phyloP scores from a whole-genome alignment of 2,797 vertebrate genomes.

The Loris lydekkerianus region DNA sequence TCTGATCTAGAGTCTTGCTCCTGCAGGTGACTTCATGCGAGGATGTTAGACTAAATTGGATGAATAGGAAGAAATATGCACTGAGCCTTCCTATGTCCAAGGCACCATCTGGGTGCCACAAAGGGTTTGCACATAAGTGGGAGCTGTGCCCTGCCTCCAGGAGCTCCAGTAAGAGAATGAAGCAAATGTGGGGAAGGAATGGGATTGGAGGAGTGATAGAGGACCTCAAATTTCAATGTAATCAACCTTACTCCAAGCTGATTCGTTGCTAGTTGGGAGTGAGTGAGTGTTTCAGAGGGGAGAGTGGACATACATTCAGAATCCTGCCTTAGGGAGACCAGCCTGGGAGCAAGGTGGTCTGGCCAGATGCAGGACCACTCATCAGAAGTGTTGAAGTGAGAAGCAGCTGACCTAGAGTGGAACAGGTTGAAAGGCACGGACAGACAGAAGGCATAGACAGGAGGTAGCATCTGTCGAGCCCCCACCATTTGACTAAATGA shows the following conservation, averaged over 20 bases:
- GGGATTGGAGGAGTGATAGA: neutral
- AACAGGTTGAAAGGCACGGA: neutral
- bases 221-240: neutral
- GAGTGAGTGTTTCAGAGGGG: neutral
- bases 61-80: neutral
- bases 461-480: fast-evolving
- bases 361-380: neutral
- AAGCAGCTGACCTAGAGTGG: neutral
- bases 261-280: neutral
- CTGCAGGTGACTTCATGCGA: neutral
- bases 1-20: neutral
- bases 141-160: neutral
- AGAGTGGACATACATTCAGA: neutral
- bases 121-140: neutral
- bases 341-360: neutral
- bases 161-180: neutral
- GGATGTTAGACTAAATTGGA: neutral
- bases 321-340: neutral
- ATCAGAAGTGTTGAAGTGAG: neutral
- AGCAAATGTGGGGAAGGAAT: neutral
- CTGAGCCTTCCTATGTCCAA: neutral
- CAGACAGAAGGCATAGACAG: neutral
- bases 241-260: neutral
- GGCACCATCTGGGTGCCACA: neutral
- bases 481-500: neutral